Conservation (phyloP, 2,888 invertebrate genomes). For the Netelia fuscicornis region DNA sequence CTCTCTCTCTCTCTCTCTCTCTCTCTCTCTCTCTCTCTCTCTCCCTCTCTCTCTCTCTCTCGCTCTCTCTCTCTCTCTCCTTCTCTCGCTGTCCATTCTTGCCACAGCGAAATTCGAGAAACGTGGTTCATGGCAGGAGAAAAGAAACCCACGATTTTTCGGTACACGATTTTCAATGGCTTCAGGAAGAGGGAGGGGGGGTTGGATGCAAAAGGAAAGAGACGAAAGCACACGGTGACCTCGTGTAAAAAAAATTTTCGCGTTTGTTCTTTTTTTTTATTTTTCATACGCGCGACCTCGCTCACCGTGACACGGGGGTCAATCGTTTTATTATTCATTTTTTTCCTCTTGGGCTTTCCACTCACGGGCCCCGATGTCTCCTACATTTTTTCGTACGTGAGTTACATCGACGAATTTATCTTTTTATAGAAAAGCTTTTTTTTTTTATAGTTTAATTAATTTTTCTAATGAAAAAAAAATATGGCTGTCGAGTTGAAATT, state of each 20-base stretch:
- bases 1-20: neutral
- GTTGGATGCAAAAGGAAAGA: constrained; percentile 48
- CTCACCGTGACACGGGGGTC: constrained; percentile 2
- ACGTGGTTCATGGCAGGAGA: constrained; percentile 22
- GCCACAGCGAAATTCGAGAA: constrained; percentile 18
- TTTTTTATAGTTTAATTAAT: no score
- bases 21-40: neutral
- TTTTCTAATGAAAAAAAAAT: neutral
- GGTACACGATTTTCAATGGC: constrained; percentile 63
- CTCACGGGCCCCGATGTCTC: neutral
- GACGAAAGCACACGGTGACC: neutral
- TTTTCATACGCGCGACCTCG: neutral
- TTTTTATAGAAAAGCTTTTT: neutral
- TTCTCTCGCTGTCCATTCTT: neutral
- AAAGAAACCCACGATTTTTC: constrained; percentile 41
- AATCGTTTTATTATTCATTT: constrained; percentile 20
- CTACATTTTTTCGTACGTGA: neutral
- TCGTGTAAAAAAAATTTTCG: constrained; percentile 16
- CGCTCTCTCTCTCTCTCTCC: neutral
- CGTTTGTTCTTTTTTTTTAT: neutral
- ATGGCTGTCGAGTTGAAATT: neutral
- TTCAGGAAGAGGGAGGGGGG: constrained; percentile 16
- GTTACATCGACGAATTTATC: constrained; percentile 4
- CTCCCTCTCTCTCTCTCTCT: neutral
- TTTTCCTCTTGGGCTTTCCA: neutral